Base-by-base conservation (phyloP, 2,888 invertebrate species). In the Leuctra nigra region DNA sequence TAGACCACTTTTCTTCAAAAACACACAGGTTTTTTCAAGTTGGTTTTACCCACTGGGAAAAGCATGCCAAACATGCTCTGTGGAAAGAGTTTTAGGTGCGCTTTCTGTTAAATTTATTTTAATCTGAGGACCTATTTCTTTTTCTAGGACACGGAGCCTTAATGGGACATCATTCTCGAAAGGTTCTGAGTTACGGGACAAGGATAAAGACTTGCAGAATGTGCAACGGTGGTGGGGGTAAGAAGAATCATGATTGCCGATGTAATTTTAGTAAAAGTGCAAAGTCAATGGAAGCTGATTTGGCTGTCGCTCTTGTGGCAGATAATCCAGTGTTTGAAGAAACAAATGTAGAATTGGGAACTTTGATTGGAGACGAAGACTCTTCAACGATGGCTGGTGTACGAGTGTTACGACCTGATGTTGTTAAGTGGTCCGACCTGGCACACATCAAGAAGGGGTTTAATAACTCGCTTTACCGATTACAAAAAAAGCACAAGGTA, bases 251-350 rank as follows among this genome's bases (percentile, higher is more conserved):
- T 53, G 65, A 66, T 47, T 67, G 66, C 38, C 56, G 66, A 4
- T 22, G 58, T 46, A 66, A 67, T 50, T 66, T 65, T 39, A 9
- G 35, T 6, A 66, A 64, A 6, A 67, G 66, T 55, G 65, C 66
- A 0, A 66, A 68, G 58, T 64, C 65, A 0, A 67, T 67, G 66
- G 65, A 68, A 53, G 54, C 66, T 13, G 56, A 63, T 55, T 63
- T 61, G 4, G 65, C 62, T 3, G 63, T 59, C 7, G 23, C 60
- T 39, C 23, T 66, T 18, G 53, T 62, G 6, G 63, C 61, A 48
- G 39, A 55, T 2, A 65, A 64, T 53, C 44, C 16, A 1, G 59
- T 64, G 56, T 52, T 65, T 11, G 59, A 63, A 57, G 57, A 64
- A 24, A 58, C 61, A 29, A 13, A 41, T 11, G 63, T 63, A 14